Conservation (phyloP, 30 jellyfish, hydroid and myxozoan genomes). For the Pseudorhiza aurosa region DNA sequence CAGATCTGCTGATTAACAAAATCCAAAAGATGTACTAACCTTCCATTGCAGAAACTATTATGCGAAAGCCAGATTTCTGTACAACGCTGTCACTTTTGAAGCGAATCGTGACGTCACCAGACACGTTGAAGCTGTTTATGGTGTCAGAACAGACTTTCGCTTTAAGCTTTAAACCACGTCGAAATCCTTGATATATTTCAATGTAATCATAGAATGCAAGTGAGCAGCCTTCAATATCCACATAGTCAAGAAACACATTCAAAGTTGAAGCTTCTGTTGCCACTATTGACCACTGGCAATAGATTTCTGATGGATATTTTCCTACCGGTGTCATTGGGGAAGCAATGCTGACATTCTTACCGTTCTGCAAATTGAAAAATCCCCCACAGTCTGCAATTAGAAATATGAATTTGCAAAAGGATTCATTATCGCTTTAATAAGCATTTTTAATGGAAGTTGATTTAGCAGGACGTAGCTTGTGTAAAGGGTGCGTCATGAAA, state of each 20-base stretch:
- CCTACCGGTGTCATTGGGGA: slow-evolving; percentile 7
- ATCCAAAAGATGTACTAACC: neutral
- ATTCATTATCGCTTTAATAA: too few relatives aligned
- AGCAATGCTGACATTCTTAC: neutral
- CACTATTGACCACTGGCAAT: slow-evolving; percentile 12
- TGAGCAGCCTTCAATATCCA: slow-evolving; percentile 10
- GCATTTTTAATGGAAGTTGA: too few relatives aligned
- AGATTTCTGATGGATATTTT: neutral
- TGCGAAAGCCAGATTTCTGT: neutral
- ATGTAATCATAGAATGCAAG: neutral
- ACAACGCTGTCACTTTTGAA: neutral
- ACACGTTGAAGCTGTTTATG: neutral
- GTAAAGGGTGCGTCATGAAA: too few relatives aligned
- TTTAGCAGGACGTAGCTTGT: too few relatives aligned
- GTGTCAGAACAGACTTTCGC: neutral
- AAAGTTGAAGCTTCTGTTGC: neutral
- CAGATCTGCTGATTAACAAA: too few relatives aligned
- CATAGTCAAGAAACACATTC: neutral
- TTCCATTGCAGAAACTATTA: neutral
- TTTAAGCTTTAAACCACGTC: neutral
- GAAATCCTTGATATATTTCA: slow-evolving; percentile 2
- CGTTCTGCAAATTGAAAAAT: neutral
- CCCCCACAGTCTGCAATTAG: slow-evolving; percentile 24
- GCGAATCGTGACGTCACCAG: slow-evolving; percentile 30
- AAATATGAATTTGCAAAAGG: too few relatives aligned